Conservation (phyloP, 2,888 invertebrate genomes). For the Branchinecta sandiegonensis region DNA sequence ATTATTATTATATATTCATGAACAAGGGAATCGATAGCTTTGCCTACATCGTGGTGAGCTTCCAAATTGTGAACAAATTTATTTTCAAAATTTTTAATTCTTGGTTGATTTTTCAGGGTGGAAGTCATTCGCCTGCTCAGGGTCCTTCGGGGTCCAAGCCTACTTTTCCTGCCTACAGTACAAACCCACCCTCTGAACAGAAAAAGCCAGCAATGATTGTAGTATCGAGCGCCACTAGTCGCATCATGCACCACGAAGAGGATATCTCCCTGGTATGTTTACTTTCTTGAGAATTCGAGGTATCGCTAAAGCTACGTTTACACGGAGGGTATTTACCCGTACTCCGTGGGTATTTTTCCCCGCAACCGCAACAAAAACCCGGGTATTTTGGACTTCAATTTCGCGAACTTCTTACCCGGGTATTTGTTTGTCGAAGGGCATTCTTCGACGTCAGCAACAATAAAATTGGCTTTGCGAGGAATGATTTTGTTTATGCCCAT, state of each 20-base stretch:
- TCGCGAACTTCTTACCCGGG: no score
- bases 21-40: neutral
- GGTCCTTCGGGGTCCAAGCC: conserved; percentile 30
- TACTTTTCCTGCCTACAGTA: conserved; percentile 28
- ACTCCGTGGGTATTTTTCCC: no score
- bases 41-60: neutral
- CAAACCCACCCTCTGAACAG: conserved; percentile 22
- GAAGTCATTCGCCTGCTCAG: conserved; percentile 5
- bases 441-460: no score
- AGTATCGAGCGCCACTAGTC: conserved; percentile 47
- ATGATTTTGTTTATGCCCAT: no score
- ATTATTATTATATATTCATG: neutral
- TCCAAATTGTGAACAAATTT: neutral
- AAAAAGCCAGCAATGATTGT: conserved; percentile 37
- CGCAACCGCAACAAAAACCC: no score
- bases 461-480: no score
- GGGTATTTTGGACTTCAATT: no score
- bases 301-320: no score
- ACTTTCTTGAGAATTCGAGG: neutral
- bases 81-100: neutral
- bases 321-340: no score
- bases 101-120: neutral
- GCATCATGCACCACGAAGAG: conserved; percentile 85
- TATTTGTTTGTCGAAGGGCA: no score
- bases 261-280: conserved; percentile 57